Base-by-base conservation (phyloP, 2,113 vertebrate species). In the Perca schrenkii region DNA sequence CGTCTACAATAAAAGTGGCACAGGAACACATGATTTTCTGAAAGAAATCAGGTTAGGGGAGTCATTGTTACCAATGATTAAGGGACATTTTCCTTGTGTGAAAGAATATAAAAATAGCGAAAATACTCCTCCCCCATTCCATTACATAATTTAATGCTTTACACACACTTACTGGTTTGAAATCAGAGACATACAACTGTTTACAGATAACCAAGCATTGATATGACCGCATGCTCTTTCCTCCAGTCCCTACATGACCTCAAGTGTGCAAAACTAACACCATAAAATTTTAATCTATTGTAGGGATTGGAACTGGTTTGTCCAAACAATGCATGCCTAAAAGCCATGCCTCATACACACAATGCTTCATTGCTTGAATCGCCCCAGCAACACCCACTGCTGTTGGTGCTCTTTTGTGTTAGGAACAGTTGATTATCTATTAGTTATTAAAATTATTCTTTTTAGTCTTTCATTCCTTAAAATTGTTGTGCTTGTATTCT, bases 261-360 rank as follows among this genome's bases (percentile, higher is more conserved):
- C 0, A 2, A 54, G 17, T n/a, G 4, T 12, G 6, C 14, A 21
- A 28, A 57, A 1, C 3, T 19, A 0, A 21, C 6, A 28, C 8
- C 2, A 13, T 17, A 12, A 50, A 0, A 19, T 7, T 13, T 5
- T 5, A 5, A 25, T 57, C 1, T 47, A 10, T 14, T 46, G 5
- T 11, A 14, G 0, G 0, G 4, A 17, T 3, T 17, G 34, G 8
- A 86, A 65, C 61, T 15, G 15, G 70, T 84, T 84, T 72, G 64
- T 17, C 3, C 1, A n/a, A 56, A 83, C 12, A 6, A 5, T 4
- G 0, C 2, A 10, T 13, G 5, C 31, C 43, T 1, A 1, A 2
- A 4, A 25, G 15, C 58, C 62, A 15, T 47, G 13, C 10, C 47
- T 31, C 13, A 3, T 15, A 15, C 3, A 53, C 8, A 31, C 28